These are phyloP conservation scores for Diplogasteroides magnus DNA, from an alignment of 1,140 invertebrate genomes.

Conservation along the genomic window DNA sequence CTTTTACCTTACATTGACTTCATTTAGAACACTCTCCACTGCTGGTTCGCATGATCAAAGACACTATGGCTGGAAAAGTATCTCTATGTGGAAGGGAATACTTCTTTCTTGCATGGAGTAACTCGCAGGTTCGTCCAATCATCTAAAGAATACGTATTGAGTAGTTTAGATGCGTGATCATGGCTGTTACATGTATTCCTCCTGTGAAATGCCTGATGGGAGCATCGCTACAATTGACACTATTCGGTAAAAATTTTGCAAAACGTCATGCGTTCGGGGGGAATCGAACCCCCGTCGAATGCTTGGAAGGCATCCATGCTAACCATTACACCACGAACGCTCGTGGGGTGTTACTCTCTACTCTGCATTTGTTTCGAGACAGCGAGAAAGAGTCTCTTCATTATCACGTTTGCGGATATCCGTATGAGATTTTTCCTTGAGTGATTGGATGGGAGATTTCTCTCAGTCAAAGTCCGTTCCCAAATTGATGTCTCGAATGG, in stretches of 20 bases:
- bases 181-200: constrained; percentile 50
- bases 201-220: constrained; percentile 18
- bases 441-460: constrained; percentile 48
- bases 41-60: constrained; percentile 27
- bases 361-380: too few species aligned
- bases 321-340: neutral
- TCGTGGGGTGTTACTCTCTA: too few species aligned
- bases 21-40: constrained; percentile 28
- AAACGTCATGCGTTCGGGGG: too few species aligned
- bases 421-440: neutral
- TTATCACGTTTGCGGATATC: too few species aligned
- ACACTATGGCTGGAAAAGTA: constrained; percentile 31
- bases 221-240: constrained; percentile 22
- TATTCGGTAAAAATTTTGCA: too few species aligned
- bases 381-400: too few species aligned
- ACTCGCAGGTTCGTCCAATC: constrained; percentile 38
- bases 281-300: too few species aligned
- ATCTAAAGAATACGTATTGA: constrained; percentile 5
- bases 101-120: constrained; percentile 47
- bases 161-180: constrained; percentile 49
- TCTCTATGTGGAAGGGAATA: constrained; percentile 40
- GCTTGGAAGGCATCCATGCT: neutral
- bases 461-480: constrained; percentile 41
- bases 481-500: constrained; percentile 53
- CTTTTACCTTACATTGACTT: neutral